A percentile compares a stretch with the other conserved stretches of the same genome.
phyloP scores from a whole-genome alignment of 2,888 invertebrate species.

The Diaprepes abbreviatus region DNA sequence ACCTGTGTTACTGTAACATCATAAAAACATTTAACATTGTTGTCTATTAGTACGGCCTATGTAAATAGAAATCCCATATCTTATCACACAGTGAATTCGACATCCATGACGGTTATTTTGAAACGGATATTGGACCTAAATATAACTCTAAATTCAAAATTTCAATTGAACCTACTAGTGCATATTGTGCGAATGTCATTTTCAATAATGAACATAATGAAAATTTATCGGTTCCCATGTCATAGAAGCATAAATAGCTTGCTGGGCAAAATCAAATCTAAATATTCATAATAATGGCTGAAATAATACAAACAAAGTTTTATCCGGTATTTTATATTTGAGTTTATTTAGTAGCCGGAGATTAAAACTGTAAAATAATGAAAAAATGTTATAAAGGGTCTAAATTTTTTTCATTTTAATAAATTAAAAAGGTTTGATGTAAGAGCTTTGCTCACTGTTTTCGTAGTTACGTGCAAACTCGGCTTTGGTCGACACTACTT shows the following conservation, averaged over 20 bases:
- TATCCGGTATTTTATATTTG: too few relatives aligned
- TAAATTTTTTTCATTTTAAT: too few relatives aligned
- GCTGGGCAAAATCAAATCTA: neutral
- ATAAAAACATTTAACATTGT: conserved; percentile 13
- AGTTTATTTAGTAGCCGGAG: too few relatives aligned
- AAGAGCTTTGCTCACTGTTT: too few relatives aligned
- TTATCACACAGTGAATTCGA: conserved; percentile 31
- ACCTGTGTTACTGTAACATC: too few relatives aligned
- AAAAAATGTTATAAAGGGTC: too few relatives aligned
- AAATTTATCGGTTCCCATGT: conserved; percentile 10
- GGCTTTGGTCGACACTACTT: too few relatives aligned
- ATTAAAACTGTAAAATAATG: too few relatives aligned
- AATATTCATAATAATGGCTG: too few relatives aligned
- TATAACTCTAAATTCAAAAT: conserved; percentile 39
- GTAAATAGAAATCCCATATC: conserved; percentile 21
- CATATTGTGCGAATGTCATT: conserved; percentile 2
- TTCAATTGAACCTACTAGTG: conserved; percentile 27
- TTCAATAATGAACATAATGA: conserved; percentile 7
- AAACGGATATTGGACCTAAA: conserved; percentile 46
- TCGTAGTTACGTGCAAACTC: too few relatives aligned
- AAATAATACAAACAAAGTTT: too few relatives aligned
- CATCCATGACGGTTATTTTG: conserved; percentile 40
- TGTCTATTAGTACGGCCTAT: neutral
- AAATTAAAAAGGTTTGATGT: too few relatives aligned
- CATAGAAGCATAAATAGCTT: neutral